Evolutionary conservation across 37 sponge, comb jelly and placozoan species (phyloP).

Genomic region (Spongilla lacustris): DNA sequence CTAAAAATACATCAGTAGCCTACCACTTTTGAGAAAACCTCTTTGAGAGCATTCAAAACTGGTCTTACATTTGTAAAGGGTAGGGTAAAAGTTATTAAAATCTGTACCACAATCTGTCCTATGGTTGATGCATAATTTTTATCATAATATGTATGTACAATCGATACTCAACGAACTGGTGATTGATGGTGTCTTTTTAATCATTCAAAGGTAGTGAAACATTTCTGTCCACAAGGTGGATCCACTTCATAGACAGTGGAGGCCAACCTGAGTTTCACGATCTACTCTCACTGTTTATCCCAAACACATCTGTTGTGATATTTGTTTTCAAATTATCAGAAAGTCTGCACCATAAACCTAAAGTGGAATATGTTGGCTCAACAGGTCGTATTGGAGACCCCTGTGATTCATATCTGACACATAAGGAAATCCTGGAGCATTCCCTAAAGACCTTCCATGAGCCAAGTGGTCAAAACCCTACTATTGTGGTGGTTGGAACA

Average conservation of each 20-base stretch:
- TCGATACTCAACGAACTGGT: no score
- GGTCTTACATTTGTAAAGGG: no score
- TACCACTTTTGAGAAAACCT: no score
- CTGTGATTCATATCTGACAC: neutral
- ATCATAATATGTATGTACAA: no score
- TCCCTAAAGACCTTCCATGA: neutral
- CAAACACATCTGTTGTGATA: neutral
- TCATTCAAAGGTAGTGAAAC: neutral
- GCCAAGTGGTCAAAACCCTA: neutral
- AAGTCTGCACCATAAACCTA: neutral
- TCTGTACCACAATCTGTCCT: no score
- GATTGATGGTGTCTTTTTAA: no score
- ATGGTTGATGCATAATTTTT: no score
- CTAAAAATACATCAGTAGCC: no score
- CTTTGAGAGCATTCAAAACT: no score
- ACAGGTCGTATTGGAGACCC: slow-evolving; percentile 8
- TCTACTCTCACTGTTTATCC: neutral
- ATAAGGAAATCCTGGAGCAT: slow-evolving; percentile 5
- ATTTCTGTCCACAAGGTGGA: neutral
- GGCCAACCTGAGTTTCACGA: slow-evolving; percentile 28
- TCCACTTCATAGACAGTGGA: slow-evolving; percentile 24
- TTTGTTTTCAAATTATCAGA: slow-evolving; percentile 18
- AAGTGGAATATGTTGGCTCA: slow-evolving; percentile 7
- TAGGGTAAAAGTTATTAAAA: no score
- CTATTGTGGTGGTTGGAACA: neutral